phyloP scores from a whole-genome alignment of 2,797 vertebrate genomes.

The Typhlichthys subterraneus region DNA sequence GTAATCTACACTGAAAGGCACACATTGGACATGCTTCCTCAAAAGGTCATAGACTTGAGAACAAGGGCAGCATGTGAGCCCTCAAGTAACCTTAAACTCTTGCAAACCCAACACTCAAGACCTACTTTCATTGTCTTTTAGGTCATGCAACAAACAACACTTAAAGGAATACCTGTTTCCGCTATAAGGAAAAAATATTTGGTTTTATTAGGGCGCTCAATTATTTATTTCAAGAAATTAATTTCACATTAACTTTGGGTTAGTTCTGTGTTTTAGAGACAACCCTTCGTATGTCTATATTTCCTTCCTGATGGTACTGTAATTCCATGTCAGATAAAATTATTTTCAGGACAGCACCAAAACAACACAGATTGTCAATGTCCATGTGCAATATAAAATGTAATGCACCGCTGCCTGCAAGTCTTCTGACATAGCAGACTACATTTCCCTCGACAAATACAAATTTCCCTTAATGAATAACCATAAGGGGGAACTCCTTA shows the following conservation, averaged over 20 bases:
- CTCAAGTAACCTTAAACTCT: constrained; percentile 18
- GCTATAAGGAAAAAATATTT: constrained; percentile 9
- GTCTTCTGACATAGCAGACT: constrained; percentile 33
- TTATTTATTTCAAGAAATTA: not conserved
- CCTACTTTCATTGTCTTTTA: constrained; percentile 22
- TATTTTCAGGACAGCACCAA: not conserved
- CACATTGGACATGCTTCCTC: constrained; percentile 28
- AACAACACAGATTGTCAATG: constrained; percentile 19
- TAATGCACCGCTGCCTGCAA: constrained; percentile 10
- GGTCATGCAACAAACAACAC: constrained; percentile 19
- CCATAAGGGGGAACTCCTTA: constrained; percentile 7
- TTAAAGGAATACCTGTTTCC: not conserved
- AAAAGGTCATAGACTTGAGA: constrained; percentile 20
- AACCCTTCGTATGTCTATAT: no score
- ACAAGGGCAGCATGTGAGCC: constrained; percentile 18
- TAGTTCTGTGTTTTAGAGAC: no score
- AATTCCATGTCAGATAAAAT: no score
- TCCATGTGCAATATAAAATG: constrained; percentile 29
- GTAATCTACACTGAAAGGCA: constrained; percentile 36
- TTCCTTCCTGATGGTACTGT: no score
- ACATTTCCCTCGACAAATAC: constrained; percentile 26
- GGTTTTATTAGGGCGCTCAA: not conserved
- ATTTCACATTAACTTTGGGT: no score
- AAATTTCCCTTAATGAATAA: constrained; percentile 22
- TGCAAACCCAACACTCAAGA: constrained; percentile 22